A percentile compares a stretch with the other conserved stretches of the same genome.
Evolutionary conservation across 1,140 invertebrate species (phyloP).

Genomic region (Pogonus chalceus): DNA sequence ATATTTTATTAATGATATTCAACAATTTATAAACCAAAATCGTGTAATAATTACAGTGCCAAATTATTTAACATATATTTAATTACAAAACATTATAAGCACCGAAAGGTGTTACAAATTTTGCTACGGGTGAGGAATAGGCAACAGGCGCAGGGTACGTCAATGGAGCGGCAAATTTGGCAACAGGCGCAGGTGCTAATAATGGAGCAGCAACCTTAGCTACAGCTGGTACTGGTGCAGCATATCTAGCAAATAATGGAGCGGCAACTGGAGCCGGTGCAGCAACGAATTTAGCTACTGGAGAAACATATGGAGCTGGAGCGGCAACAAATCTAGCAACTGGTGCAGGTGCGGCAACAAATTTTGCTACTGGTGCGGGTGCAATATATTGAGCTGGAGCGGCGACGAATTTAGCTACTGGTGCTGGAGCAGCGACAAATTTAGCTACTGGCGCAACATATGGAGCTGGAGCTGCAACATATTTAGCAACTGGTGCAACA

Average conservation of each 20-base stretch:
- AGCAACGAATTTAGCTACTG: conserved; percentile 7
- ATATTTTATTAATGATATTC: no score
- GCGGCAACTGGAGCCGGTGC: conserved; percentile 6
- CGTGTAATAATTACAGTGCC: background rate
- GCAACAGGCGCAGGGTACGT: conserved; percentile 1
- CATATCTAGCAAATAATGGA: background rate
- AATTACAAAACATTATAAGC: no score
- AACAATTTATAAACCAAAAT: background rate
- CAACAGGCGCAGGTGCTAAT: background rate
- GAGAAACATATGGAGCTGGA: conserved; percentile 12
- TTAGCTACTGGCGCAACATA: conserved; percentile 8
- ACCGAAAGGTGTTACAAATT: conserved; percentile 4
- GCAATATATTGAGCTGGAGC: background rate
- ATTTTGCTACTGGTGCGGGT: background rate
- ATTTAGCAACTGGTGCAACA: background rate
- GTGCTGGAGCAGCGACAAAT: conserved; percentile 9
- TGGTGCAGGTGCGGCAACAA: conserved; percentile 1
- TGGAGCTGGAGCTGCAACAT: conserved; percentile 7
- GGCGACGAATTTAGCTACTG: background rate
- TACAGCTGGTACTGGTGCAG: background rate
- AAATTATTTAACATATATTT: no score
- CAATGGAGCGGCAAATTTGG: conserved; percentile 9
- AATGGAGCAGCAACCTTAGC: conserved; percentile 11
- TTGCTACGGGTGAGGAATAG: conserved; percentile 9
- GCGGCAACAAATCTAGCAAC: conserved; percentile 12